These are phyloP conservation scores for Upupa epops DNA, from an alignment of 2,113 vertebrate species.

Conservation along the genomic window DNA sequence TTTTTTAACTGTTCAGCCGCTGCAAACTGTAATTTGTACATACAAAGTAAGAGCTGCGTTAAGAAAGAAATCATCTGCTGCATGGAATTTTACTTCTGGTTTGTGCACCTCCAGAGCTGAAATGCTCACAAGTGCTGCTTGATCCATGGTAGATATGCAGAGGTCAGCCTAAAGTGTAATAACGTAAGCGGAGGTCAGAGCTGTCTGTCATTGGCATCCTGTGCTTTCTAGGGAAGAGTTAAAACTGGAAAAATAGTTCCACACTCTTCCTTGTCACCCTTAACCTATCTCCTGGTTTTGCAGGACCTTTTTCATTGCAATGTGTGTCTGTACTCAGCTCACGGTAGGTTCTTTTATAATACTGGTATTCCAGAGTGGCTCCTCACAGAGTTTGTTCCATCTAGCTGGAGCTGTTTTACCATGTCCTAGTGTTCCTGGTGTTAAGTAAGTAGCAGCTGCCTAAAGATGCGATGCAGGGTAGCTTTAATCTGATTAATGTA, in stretches of 20 bases:
- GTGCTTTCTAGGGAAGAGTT: not conserved
- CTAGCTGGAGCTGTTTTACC: not conserved
- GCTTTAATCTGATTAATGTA: not conserved
- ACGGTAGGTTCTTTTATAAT: not conserved
- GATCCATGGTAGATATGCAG: not conserved
- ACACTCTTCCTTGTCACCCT: not conserved
- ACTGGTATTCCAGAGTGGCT: not conserved
- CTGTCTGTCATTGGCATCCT: not conserved
- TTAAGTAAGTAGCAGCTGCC: not conserved
- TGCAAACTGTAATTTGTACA: not conserved
- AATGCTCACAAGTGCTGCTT: not conserved
- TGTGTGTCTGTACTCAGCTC: rapidly evolving
- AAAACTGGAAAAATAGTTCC: not conserved
- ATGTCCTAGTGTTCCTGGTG: not conserved
- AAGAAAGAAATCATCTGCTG: not conserved
- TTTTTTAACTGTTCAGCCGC: not conserved
- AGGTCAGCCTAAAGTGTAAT: not conserved
- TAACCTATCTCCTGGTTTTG: not conserved
- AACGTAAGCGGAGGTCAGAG: not conserved
- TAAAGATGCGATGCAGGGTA: not conserved
- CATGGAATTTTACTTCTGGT: not conserved
- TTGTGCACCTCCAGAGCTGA: not conserved
- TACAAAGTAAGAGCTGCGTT: not conserved
- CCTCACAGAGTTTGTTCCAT: not conserved
- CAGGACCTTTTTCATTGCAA: not conserved